Base-by-base conservation (phyloP, 2,888 invertebrate genomes). In the Patella depressa region DNA sequence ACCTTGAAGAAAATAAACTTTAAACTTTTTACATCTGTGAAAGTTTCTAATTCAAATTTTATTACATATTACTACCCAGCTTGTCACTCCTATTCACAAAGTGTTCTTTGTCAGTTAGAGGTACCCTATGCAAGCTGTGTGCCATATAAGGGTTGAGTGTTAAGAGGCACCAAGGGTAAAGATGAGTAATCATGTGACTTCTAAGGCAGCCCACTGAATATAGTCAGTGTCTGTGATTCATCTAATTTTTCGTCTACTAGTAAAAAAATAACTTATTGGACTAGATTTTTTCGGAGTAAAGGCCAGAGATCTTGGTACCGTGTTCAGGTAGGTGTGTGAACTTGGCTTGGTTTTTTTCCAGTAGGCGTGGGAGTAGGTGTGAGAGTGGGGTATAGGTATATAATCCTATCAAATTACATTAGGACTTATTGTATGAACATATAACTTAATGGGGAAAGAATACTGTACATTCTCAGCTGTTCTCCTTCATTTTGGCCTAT, bases 161-260 rank as follows among this genome's bases (percentile, higher is more conserved):
- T 59, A 74, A 53, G 59, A 69, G 74, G 59, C 59, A 74, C 65
- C 65, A 74, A 59, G 53, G 59, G 69, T 69, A 45, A 29, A 72
- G 74, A 77, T 79, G 79, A 74, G 79, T 79, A 79, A 79, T 74
- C 76, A 65, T 76, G 74, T 73, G 79, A 76, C 74, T 79, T n/a
- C 69, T 55, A 57, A 72, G 71, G 69, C 72, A 69, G n/a, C 55
- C 71, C 73, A 75, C 76, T 71, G 72, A 69, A 54, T 55, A 69
- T 73, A 72, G 53, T 45, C 59, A 53, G 65, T 70, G 72, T 72
- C 19, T 70, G 72, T 76, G 76, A 72, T 65, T 73, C 73, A 53
- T 73, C 70, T 65, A 59, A 70, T 76, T 57, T 71, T 78, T 69
- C 54, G 24, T 34, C 11, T 65, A 24, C 24, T 59, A 24, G 65